Conservation (phyloP, 2,113 vertebrate species). For the Epinephelus moara region DNA sequence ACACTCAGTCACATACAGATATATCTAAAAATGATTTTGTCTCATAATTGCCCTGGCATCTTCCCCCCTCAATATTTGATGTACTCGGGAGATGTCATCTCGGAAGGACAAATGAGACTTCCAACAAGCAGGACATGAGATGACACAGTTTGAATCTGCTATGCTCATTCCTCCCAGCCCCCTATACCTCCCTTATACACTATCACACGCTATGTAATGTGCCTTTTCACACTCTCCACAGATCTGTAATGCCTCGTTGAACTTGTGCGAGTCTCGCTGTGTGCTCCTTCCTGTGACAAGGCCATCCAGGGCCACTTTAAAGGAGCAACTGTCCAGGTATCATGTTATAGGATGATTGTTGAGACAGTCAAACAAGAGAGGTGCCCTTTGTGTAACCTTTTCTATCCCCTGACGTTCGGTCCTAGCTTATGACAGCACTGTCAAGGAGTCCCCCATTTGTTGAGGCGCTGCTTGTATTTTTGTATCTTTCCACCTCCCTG, state of each 20-base stretch:
- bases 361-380: conserved; percentile 69
- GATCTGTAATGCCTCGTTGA: conserved; percentile 58
- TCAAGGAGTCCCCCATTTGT: conserved; percentile 63
- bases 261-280: conserved; percentile 38
- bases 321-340: conserved; percentile 54
- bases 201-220: conserved; percentile 16
- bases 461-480: conserved; percentile 31
- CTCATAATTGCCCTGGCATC: conserved; percentile 9
- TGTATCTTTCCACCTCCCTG: conserved; percentile 10
- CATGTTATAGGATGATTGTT: conserved; percentile 66
- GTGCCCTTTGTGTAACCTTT: conserved; percentile 74
- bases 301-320: conserved; percentile 59
- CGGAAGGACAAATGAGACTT: conserved; percentile 22
- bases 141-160: conserved; percentile 25
- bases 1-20: conserved; percentile 4
- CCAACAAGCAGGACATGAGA: conserved; percentile 36
- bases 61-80: neutral
- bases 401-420: conserved; percentile 34
- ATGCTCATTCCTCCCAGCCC: conserved; percentile 19
- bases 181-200: conserved; percentile 24
- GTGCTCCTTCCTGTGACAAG: conserved; percentile 55
- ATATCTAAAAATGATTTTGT: conserved; percentile 7
- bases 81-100: neutral
- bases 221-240: conserved; percentile 40
- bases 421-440: conserved; percentile 52